These are phyloP conservation scores for Aplodontia rufa DNA, from an alignment of 2,113 vertebrate genomes.

Conservation along the genomic window DNA sequence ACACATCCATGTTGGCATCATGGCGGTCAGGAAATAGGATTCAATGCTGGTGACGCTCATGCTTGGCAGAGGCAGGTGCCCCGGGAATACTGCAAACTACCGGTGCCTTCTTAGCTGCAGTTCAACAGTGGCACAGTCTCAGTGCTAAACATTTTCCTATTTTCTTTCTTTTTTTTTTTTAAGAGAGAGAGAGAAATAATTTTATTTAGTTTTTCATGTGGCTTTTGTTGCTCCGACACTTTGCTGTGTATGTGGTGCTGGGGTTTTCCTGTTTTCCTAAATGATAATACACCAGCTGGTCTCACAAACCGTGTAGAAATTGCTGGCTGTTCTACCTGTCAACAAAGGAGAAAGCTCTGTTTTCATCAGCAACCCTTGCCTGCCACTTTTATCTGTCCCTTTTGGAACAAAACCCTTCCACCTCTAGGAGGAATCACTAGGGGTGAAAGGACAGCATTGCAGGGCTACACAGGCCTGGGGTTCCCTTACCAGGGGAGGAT, in stretches of 20 bases:
- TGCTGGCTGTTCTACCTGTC: background rate
- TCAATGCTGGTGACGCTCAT: background rate
- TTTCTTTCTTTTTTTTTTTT: too few relatives aligned
- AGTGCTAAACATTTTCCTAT: background rate
- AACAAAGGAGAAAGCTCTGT: background rate
- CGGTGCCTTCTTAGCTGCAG: background rate
- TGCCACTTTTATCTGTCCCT: background rate
- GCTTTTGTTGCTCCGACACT: too few relatives aligned
- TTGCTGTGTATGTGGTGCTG: too few relatives aligned
- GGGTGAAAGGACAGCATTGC: background rate
- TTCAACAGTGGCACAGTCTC: background rate
- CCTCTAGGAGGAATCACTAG: background rate
- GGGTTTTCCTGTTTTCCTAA: background rate
- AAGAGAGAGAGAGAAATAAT: too few relatives aligned
- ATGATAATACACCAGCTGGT: background rate
- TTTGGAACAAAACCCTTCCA: background rate
- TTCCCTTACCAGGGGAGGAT: background rate
- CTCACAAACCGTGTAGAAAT: background rate
- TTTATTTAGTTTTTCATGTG: too few relatives aligned
- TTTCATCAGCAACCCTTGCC: background rate
- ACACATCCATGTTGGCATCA: fast-evolving
- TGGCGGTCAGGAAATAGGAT: background rate
- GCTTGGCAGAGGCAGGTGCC: background rate
- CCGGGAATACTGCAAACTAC: background rate
- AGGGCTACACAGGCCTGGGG: background rate